These are phyloP conservation scores for Temnothorax rugatulus DNA, from an alignment of 2,888 invertebrate genomes.

Conservation along the genomic window DNA sequence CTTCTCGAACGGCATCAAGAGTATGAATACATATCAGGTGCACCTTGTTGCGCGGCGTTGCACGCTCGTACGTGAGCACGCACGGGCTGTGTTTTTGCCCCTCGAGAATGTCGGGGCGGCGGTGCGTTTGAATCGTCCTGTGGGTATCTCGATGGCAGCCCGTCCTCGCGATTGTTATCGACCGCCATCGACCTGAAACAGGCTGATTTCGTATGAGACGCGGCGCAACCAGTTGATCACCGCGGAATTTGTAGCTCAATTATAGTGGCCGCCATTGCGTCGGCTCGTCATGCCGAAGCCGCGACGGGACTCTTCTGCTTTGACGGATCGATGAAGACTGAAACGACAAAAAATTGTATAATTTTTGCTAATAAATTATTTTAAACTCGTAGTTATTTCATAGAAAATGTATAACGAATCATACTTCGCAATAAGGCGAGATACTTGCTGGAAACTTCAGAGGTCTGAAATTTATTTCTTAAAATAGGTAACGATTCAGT, in stretches of 20 bases:
- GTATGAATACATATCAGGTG: constrained; percentile 80
- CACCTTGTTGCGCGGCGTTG: constrained; percentile 74
- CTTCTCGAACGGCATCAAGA: constrained; percentile 64
- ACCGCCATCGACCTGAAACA: constrained; percentile 67
- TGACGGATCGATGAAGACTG: background rate
- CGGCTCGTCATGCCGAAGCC: constrained; percentile 14
- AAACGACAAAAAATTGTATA: background rate
- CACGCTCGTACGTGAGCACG: constrained; percentile 81
- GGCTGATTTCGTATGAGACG: constrained; percentile 84
- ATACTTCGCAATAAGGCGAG: background rate
- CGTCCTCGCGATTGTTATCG: constrained; percentile 81
- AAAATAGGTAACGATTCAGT: background rate
- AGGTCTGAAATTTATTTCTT: background rate
- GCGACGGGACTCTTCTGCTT: background rate
- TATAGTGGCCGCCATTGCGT: constrained; percentile 80
- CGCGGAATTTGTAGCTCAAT: constrained; percentile 86
- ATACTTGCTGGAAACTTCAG: background rate
- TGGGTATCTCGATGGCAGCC: constrained; percentile 75
- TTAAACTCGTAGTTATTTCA: background rate
- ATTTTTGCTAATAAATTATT: background rate
- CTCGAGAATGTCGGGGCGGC: constrained; percentile 83
- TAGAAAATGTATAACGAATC: background rate
- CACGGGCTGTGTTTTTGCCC: constrained; percentile 83
- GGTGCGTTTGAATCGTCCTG: constrained; percentile 84
- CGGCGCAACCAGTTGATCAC: constrained; percentile 84